Conservation (phyloP, 2,113 vertebrate species). For the western clawed frog (Xenopus tropicalis) region UCB_Xtro_10.0 CM004449.2:65932501-65933000, state of each 20-base stretch:
- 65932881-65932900: slow-evolving; percentile 92
- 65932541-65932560: slow-evolving; percentile 89
- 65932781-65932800: slow-evolving; percentile 94
- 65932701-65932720: slow-evolving; percentile 82
- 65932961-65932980: slow-evolving; percentile 92
- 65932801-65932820: slow-evolving; percentile 97
- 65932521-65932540: slow-evolving; percentile 93
- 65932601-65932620: slow-evolving; percentile 91
- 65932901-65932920: slow-evolving; percentile 88
- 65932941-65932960: slow-evolving; percentile 65
- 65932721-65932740: slow-evolving; percentile 86
- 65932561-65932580: slow-evolving; percentile 90
- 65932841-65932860: slow-evolving; percentile 91
- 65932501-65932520: slow-evolving; percentile 87
- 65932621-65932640: slow-evolving; percentile 90
- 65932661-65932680: slow-evolving; percentile 83
- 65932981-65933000: slow-evolving; percentile 95
- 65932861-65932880: slow-evolving; percentile 80
- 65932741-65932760: slow-evolving; percentile 85
- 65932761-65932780: slow-evolving; percentile 96
- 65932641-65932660: slow-evolving; percentile 85
- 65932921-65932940: slow-evolving; percentile 88
- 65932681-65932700: slow-evolving; percentile 87
- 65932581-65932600: slow-evolving; percentile 82
- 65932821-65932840: slow-evolving; percentile 94